phyloP scores from a whole-genome alignment of 23 tunicate genomes.

The Trididemnum clinides region DNA sequence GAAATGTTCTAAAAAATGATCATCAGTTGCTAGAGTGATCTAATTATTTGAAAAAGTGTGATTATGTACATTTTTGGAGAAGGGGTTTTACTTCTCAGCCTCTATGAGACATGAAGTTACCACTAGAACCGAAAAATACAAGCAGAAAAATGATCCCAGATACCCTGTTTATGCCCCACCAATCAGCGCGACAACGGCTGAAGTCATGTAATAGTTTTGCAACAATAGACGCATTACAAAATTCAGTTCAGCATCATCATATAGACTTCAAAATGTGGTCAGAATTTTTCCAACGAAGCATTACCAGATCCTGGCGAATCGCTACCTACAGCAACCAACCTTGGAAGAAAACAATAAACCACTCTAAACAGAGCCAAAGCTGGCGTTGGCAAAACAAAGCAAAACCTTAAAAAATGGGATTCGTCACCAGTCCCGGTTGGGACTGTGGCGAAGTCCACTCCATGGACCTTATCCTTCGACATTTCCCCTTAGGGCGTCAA shows the following conservation, averaged over 20 bases:
- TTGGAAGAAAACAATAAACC: neutral
- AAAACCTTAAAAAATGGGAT: neutral
- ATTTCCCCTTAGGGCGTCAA: neutral
- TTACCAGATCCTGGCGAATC: too few relatives aligned
- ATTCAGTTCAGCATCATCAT: too few relatives aligned
- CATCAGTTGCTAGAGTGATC: too few relatives aligned
- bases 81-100: too few relatives aligned
- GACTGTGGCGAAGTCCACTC: neutral
- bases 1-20: too few relatives aligned
- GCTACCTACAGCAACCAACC: too few relatives aligned
- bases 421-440: neutral
- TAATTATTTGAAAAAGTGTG: too few relatives aligned
- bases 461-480: neutral
- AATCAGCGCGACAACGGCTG: neutral
- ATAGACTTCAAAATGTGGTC: too few relatives aligned
- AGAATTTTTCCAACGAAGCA: too few relatives aligned
- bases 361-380: neutral
- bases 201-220: too few relatives aligned
- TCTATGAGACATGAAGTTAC: neutral
- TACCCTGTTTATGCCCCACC: neutral
- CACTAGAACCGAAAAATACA: neutral
- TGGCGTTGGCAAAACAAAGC: neutral
- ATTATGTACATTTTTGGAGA: too few relatives aligned
- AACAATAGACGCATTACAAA: too few relatives aligned
- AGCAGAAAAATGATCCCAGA: neutral